phyloP scores from a whole-genome alignment of 2,888 invertebrate genomes.

The Yponomeuta evonymella region DNA sequence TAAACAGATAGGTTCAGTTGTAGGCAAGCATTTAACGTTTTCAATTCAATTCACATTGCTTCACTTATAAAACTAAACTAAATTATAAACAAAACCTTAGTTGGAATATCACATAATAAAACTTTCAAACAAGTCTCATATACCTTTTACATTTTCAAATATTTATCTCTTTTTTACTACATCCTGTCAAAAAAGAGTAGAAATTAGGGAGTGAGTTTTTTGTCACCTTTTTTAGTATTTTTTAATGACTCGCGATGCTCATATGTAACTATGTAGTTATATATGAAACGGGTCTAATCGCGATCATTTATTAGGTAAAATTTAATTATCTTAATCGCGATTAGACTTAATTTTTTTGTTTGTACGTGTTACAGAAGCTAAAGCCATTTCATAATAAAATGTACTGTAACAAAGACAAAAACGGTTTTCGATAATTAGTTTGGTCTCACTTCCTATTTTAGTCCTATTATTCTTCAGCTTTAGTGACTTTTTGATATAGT shows the following conservation, averaged over 20 bases:
- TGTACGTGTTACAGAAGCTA: too few species aligned
- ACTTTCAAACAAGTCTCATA: neutral
- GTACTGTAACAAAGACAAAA: too few species aligned
- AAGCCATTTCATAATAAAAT: too few species aligned
- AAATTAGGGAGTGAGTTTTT: neutral
- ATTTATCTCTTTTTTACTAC: neutral
- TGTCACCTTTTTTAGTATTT: too few species aligned
- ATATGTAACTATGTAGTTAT: too few species aligned
- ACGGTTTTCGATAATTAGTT: too few species aligned
- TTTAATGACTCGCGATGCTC: too few species aligned
- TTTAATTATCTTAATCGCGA: too few species aligned
- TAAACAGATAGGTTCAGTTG: constrained; percentile 40
- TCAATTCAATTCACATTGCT: constrained; percentile 32
- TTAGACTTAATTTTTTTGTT: too few species aligned
- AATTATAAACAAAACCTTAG: constrained; percentile 1
- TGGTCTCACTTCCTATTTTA: neutral
- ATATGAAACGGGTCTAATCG: too few species aligned
- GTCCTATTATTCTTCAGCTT: neutral
- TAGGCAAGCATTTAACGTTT: constrained; percentile 61
- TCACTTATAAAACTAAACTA: constrained; percentile 4
- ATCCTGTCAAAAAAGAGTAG: neutral
- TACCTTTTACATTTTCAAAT: neutral
- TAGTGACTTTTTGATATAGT: neutral
- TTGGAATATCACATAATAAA: constrained; percentile 15
- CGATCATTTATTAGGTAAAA: too few species aligned